Base-by-base conservation (phyloP, 2,888 invertebrate genomes). In the Coenonympha arcania region DNA sequence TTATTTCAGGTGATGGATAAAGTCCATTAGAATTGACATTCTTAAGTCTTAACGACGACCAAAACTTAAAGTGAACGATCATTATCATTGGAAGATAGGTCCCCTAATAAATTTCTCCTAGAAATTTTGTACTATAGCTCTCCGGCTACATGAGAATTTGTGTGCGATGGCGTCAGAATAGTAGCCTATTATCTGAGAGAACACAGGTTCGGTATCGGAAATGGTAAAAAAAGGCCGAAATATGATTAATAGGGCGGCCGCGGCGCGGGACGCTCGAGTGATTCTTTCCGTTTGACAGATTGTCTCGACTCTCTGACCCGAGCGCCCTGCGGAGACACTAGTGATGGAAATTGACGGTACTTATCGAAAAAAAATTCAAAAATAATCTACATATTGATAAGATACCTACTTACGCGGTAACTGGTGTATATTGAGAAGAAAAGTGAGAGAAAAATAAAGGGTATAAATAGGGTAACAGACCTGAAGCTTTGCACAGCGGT, bases 201-300 rank as follows among this genome's bases (percentile, higher is more conserved):
- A 81, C 81, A 83, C 69, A 78, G 73, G 79, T 82, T 80, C 73
- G 75, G 76, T 78, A 81, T 80, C 73, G 75, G 76, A 78, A 81
- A 78, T 77, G 64, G 75, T 78, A 78, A 83, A 84, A 84, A 83
- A 79, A 79, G 66, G 65, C 74, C 76, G 76, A 80, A 82, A 82
- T 79, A 84, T 84, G 85, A 86, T 86, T 84, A 83, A 86, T 86
- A 84, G 82, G 81, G 66, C 76, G 70, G 67, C 74, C 69, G 74
- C 75, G 76, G 72, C 68, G 68, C 66, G 69, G 70, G 79, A 69
- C 71, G 65, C 65, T 69, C 71, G 79, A 79, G 84, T 84, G 85
- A 85, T 85, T 83, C 83, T 79, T 77, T 78, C 74, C 73, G 70
- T 80, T 79, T 86, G 86, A 86, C 86, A 85, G 85, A 86, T 86